phyloP scores from a whole-genome alignment of 2,888 invertebrate genomes.

The Macrostomum cliftonense region DNA sequence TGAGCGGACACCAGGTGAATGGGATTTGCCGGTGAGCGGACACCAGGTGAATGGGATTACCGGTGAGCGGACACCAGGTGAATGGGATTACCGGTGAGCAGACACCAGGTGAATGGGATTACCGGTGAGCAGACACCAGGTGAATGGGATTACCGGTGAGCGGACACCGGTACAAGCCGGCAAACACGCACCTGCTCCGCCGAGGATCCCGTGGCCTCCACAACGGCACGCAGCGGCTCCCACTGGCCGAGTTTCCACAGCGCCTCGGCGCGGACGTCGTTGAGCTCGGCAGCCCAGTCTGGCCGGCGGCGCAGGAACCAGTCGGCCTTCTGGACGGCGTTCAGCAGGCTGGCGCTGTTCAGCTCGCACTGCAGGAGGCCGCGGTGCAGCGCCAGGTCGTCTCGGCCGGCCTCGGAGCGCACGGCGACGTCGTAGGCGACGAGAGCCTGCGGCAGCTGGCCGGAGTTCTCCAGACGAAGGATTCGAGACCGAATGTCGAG shows the following conservation, averaged over 20 bases:
- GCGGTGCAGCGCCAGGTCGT: slow-evolving; percentile 38
- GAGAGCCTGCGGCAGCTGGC: no score
- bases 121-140: not conserved
- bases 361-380: slow-evolving; percentile 70
- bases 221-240: slow-evolving; percentile 48
- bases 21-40: no score
- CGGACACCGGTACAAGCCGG: no score
- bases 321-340: slow-evolving; percentile 56
- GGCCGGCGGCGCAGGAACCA: slow-evolving; percentile 45
- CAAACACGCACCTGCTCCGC: not conserved
- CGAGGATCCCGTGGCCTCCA: not conserved
- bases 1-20: not conserved
- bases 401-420: no score
- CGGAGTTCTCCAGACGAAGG: no score
- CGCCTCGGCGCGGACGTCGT: slow-evolving; percentile 57
- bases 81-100: not conserved
- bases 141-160: not conserved
- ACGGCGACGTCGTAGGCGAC: no score
- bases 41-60: not conserved
- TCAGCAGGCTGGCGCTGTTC: slow-evolving; percentile 65
- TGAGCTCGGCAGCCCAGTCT: slow-evolving; percentile 35
- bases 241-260: slow-evolving; percentile 69
- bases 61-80: slow-evolving; percentile 1
- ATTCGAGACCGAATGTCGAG: no score
- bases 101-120: not conserved